Percentiles rank a stretch among this genome's conserved stretches.
Evolutionary conservation across 1,140 invertebrate genomes (phyloP).

Genomic region (Rhagoletis pomonella): DNA sequence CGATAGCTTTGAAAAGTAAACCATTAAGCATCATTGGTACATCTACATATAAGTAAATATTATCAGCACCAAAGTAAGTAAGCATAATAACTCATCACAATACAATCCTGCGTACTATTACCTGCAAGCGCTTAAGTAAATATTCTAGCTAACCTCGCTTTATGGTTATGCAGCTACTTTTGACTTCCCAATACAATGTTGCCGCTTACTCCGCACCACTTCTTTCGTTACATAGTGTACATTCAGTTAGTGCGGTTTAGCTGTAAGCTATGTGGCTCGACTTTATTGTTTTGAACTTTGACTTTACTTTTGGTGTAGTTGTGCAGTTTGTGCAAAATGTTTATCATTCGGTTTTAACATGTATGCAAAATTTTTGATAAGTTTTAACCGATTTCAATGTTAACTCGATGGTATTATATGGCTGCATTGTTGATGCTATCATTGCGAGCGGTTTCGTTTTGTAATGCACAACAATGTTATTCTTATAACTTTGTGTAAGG

Average conservation of each 20-base stretch:
- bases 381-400: constrained; percentile 28
- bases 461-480: constrained; percentile 6
- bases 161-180: constrained; percentile 8
- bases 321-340: constrained; percentile 17
- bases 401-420: background rate
- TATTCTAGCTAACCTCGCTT: background rate
- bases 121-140: constrained; percentile 1
- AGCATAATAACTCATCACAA: background rate
- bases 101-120: background rate
- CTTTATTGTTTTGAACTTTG: constrained; percentile 48
- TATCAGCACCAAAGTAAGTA: too few species aligned
- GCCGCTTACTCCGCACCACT: background rate
- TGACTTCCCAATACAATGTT: constrained; percentile 17
- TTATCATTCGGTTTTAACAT: constrained; percentile 29
- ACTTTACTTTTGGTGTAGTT: background rate
- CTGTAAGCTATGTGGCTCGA: constrained; percentile 2
- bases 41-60: too few species aligned
- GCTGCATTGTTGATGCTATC: background rate
- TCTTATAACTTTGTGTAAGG: background rate
- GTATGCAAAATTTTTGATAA: constrained; percentile 37
- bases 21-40: too few species aligned
- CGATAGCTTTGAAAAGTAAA: too few species aligned
- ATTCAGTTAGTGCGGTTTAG: constrained; percentile 21
- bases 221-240: background rate
- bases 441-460: background rate